phyloP scores from a whole-genome alignment of 2,797 vertebrate genomes.

The Todus mexicanus region DNA sequence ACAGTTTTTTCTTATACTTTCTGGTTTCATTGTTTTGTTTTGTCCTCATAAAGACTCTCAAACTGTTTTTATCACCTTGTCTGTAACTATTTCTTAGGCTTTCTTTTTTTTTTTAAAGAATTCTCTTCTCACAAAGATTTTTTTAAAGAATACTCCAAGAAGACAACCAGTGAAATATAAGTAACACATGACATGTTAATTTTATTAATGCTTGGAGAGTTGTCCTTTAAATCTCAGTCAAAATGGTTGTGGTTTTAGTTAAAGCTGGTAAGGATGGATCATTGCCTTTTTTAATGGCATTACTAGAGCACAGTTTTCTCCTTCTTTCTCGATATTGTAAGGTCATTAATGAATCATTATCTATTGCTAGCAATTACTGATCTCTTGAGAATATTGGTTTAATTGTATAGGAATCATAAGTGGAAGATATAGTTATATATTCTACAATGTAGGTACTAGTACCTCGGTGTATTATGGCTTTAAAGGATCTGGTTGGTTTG shows the following conservation, averaged over 20 bases:
- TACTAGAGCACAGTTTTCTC: background rate
- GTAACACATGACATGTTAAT: background rate
- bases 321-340: slow-evolving; percentile 37
- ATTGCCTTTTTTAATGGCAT: slow-evolving; percentile 32
- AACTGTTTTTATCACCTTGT: background rate
- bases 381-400: slow-evolving; percentile 51
- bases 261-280: slow-evolving; percentile 23
- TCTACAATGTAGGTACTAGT: slow-evolving; percentile 16
- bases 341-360: slow-evolving; percentile 62
- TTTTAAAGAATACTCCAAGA: background rate
- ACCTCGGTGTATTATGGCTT: slow-evolving; percentile 52
- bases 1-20: background rate
- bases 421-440: slow-evolving; percentile 14
- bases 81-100: background rate
- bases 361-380: slow-evolving; percentile 52
- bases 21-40: background rate
- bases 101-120: background rate
- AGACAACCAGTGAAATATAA: background rate
- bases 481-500: slow-evolving; percentile 44
- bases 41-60: background rate
- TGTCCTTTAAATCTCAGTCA: background rate
- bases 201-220: background rate
- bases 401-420: slow-evolving; percentile 64
- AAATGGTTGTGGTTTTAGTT: slow-evolving; percentile 19
- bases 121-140: background rate